A percentile compares a stretch with the other conserved stretches of the same genome.
These are phyloP conservation scores for Corvus moneduloides DNA, from an alignment of 2,113 vertebrate genomes.

Conservation along the genomic window DNA sequence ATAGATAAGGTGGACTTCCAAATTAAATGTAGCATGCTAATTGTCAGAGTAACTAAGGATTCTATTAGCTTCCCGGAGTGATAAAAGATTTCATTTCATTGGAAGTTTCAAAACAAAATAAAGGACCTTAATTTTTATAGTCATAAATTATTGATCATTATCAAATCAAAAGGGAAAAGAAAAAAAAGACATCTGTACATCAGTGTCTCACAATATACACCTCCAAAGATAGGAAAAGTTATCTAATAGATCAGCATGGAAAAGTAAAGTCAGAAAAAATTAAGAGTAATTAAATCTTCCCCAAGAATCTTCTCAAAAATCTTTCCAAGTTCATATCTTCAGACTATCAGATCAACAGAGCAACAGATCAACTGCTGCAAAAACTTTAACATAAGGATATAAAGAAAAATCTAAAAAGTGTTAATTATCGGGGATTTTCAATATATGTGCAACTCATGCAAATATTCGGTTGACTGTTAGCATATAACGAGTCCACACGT, in stretches of 20 bases:
- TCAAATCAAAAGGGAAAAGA: not conserved
- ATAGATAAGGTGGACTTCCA: not conserved
- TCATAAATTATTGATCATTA: not conserved
- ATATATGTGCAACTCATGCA: not conserved
- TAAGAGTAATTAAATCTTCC: not conserved
- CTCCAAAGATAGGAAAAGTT: not conserved
- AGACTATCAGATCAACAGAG: not conserved
- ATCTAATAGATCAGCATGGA: not conserved
- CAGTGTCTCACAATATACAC: not conserved
- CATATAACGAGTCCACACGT: fast-evolving
- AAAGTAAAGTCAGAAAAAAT: not conserved
- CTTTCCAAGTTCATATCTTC: not conserved
- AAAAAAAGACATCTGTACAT: not conserved
- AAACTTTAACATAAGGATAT: fast-evolving
- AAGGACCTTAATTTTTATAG: not conserved
- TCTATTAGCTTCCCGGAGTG: not conserved
- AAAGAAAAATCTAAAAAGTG: not conserved
- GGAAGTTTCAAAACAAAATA: not conserved
- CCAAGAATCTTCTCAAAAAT: not conserved
- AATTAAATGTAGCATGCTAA: not conserved
- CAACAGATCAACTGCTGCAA: not conserved
- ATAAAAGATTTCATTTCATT: not conserved
- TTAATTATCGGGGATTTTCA: not conserved
- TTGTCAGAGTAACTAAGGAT: not conserved
- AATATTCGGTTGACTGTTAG: not conserved